Evolutionary conservation across 2,888 invertebrate species (phyloP).

Genomic region (Prosopocoilus inquinatus): DNA sequence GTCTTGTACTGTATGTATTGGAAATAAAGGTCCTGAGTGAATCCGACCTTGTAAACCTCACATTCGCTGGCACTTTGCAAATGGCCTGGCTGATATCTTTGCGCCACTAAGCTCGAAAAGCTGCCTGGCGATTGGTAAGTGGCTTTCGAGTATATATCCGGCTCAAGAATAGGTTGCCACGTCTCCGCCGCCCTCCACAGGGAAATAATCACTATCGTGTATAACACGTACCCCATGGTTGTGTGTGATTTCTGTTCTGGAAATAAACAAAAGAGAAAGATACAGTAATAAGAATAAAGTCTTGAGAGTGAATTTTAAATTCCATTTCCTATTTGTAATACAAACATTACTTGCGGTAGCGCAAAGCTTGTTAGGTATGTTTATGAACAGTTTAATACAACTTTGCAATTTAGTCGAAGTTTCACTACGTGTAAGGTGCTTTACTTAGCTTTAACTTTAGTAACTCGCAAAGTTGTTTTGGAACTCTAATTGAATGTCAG

Average conservation of each 20-base stretch:
- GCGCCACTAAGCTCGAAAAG: slow-evolving; percentile 25
- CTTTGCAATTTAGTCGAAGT: no score
- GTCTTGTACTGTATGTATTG: slow-evolving; percentile 75
- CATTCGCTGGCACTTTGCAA: slow-evolving; percentile 47
- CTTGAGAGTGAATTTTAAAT: neutral
- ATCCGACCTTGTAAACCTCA: slow-evolving; percentile 57
- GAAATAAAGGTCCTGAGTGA: slow-evolving; percentile 59
- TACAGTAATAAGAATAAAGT: neutral
- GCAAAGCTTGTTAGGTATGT: neutral
- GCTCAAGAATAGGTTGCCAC: slow-evolving; percentile 56
- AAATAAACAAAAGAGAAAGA: neutral
- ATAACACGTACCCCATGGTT: slow-evolving; percentile 22
- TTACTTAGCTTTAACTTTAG: no score
- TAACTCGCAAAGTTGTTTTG: no score
- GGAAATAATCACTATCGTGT: slow-evolving; percentile 40
- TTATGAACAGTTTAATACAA: neutral
- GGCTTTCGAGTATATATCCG: slow-evolving; percentile 41
- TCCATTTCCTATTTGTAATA: neutral
- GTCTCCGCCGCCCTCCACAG: slow-evolving; percentile 47
- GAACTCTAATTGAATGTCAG: no score
- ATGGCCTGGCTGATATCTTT: slow-evolving; percentile 27
- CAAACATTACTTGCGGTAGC: neutral
- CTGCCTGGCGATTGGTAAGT: slow-evolving; percentile 21
- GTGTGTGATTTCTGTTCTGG: neutral
- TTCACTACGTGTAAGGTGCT: no score